Evolutionary conservation across 2,113 vertebrate genomes (phyloP).

Genomic region (Marmota flaviventris): DNA sequence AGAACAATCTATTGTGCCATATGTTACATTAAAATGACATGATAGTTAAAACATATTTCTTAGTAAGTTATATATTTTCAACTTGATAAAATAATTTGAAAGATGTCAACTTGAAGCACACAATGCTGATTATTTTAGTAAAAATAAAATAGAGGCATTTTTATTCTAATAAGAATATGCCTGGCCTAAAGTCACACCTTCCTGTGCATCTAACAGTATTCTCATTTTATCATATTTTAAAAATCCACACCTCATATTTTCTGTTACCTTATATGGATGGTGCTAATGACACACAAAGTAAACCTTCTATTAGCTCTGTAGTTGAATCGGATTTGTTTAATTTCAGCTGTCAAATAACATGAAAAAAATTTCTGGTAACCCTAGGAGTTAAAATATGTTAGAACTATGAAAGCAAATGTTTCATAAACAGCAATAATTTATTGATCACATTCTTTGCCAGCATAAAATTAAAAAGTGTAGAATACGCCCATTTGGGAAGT

Average conservation of each 20-base stretch:
- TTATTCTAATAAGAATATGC: constrained; percentile 89
- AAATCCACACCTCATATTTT: constrained; percentile 91
- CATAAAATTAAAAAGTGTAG: constrained; percentile 61
- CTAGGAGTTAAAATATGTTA: constrained; percentile 87
- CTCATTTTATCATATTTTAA: constrained; percentile 91
- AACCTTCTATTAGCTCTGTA: constrained; percentile 93
- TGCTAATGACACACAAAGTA: constrained; percentile 94
- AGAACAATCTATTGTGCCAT: constrained; percentile 77
- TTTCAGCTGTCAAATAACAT: constrained; percentile 91
- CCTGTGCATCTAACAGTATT: constrained; percentile 87
- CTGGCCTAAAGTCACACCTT: constrained; percentile 89
- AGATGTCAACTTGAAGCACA: constrained; percentile 86
- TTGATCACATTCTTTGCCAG: constrained; percentile 72
- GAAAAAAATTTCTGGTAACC: constrained; percentile 85
- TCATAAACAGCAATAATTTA: constrained; percentile 83
- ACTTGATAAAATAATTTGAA: constrained; percentile 87
- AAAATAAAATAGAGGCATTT: constrained; percentile 84
- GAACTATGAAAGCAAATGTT: constrained; percentile 85
- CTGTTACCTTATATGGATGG: constrained; percentile 91
- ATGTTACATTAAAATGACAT: constrained; percentile 81
- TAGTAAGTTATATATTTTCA: constrained; percentile 81
- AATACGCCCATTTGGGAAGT: constrained; percentile 40
- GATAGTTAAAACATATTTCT: constrained; percentile 86
- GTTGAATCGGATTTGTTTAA: constrained; percentile 93
- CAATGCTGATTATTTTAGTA: constrained; percentile 86